phyloP scores from a whole-genome alignment of 2,797 vertebrate species.

The Rousettus madagascariensis region DNA sequence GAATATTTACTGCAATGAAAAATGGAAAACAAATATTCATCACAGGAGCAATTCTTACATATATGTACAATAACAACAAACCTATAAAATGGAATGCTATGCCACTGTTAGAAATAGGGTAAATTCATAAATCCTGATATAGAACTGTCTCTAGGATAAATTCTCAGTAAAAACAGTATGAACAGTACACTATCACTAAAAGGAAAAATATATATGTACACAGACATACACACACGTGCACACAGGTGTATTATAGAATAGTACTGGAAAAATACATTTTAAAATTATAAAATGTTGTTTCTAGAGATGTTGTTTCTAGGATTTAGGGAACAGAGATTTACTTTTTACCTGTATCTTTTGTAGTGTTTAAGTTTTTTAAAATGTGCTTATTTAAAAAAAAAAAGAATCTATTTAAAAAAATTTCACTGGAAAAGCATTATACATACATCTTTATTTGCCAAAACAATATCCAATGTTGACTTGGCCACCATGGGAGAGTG shows the following conservation, averaged over 20 bases:
- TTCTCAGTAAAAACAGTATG: background rate
- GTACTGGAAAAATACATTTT: conserved; percentile 1
- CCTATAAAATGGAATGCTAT: background rate
- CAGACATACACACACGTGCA: background rate
- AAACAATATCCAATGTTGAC: conserved; percentile 91
- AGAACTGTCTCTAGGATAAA: conserved; percentile 8
- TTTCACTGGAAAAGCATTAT: conserved; percentile 4
- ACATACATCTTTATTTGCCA: conserved; percentile 95
- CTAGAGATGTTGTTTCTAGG: background rate
- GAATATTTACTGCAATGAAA: background rate
- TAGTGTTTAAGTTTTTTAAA: conserved; percentile 32
- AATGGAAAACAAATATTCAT: conserved; percentile 34
- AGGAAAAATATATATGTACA: background rate
- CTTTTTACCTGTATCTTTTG: background rate
- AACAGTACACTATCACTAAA: background rate
- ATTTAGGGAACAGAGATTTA: background rate
- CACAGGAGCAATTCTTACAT: background rate
- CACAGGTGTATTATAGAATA: background rate
- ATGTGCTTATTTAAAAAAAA: background rate
- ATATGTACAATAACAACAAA: background rate
- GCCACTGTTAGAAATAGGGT: background rate
- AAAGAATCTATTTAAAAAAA: background rate
- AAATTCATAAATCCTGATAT: background rate
- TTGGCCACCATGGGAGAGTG: conserved; percentile 97
- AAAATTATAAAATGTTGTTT: conserved; percentile 26